Conservation (phyloP, 2,888 invertebrate genomes). For the Agrenia bidenticulata region DNA sequence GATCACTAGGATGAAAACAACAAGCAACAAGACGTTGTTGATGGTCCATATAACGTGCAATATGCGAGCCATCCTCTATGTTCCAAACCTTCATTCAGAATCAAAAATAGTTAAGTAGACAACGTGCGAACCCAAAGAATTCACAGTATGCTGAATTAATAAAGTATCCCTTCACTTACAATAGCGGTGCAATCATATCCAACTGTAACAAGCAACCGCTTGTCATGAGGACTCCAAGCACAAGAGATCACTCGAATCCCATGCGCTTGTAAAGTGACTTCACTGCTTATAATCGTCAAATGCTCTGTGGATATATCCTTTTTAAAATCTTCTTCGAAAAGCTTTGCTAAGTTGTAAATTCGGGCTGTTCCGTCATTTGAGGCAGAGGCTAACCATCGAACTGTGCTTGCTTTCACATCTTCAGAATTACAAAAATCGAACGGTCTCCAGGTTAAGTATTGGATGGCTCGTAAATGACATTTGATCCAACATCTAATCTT, state of each 20-base stretch:
- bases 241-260: constrained; percentile 61
- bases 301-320: constrained; percentile 6
- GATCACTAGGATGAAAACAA: constrained; percentile 67
- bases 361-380: constrained; percentile 61
- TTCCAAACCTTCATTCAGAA: constrained; percentile 64
- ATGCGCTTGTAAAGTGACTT: constrained; percentile 59
- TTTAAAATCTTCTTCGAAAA: constrained; percentile 24
- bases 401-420: constrained; percentile 56
- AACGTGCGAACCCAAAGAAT: too few relatives aligned
- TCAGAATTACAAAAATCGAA: constrained; percentile 35
- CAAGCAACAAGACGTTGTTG: constrained; percentile 62
- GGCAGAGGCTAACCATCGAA: constrained; percentile 67
- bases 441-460: constrained; percentile 73
- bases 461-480: constrained; percentile 65
- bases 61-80: constrained; percentile 60
- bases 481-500: constrained; percentile 58
- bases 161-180: constrained; percentile 58
- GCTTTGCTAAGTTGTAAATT: constrained; percentile 59
- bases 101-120: neutral
- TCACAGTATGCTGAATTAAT: neutral
- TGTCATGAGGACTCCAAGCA: constrained; percentile 70
- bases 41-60: constrained; percentile 66
- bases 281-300: constrained; percentile 37
- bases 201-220: constrained; percentile 66
- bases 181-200: constrained; percentile 70